Base-by-base conservation (phyloP, 2,888 invertebrate genomes). In the Heliothis peltigera region DNA sequence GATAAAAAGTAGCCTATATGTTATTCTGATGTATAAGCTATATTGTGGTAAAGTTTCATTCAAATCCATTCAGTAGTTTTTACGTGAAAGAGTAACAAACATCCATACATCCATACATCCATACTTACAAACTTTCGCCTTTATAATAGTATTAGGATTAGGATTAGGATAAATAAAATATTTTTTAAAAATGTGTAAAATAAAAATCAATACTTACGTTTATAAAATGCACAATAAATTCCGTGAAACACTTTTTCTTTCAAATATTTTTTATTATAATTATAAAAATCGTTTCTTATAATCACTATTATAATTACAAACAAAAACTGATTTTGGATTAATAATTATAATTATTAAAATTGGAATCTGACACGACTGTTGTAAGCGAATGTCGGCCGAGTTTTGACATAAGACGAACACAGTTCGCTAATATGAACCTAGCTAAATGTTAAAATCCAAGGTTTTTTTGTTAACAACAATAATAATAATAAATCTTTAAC, bases 351-450 rank as follows among this genome's bases (percentile, higher is more conserved):
- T 39, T 32, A 1, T 4, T 4, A 39, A 39, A 39, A 39, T 39
- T n/a, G 39, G n/a, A 39, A 39, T n/a, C 39, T 39, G n/a, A 39
- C 39, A 39, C 39, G 39, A 39, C 39, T n/a, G 39, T n/a, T n/a
- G 39, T 39, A 39, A 39, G 39, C 10, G 39, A 39, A 15, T n/a
- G 39, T 15, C 39, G 39, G n/a, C n/a, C 39, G 39, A 39, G 39
- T 39, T 39, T 39, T 39, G 39, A 39, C 4, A n/a, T n/a, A n/a
- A 15, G 15, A 39, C 39, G 15, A 39, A 39, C 5, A n/a, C 15
- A 39, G 39, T 39, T 39, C n/a, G n/a, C n/a, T n/a, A 39, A 39
- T 39, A 39, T 39, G 39, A 39, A 39, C 15, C 39, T 3, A 39
- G n/a, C 39, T 0, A 39, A 39, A 39, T 39, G n/a, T n/a, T 39